A percentile compares a stretch with the other conserved stretches of the same genome.
These are phyloP conservation scores for Catagonus wagneri DNA, from an alignment of 2,113 vertebrate genomes.

Conservation along the genomic window DNA sequence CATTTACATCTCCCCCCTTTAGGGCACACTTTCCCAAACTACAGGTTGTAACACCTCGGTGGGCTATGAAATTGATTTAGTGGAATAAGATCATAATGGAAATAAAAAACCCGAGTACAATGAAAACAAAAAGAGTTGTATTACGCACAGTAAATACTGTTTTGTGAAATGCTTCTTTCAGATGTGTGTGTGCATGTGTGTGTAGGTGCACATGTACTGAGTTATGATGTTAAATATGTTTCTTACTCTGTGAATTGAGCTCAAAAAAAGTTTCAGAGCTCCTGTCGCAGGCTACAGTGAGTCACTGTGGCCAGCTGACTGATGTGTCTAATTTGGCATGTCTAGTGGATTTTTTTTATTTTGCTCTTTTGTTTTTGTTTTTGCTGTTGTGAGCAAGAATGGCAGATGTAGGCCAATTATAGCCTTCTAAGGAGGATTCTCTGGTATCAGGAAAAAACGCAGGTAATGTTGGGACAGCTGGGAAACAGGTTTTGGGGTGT, in stretches of 20 bases:
- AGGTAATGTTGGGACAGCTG: not conserved
- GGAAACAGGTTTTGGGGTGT: conserved; percentile 59
- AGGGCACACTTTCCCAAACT: conserved; percentile 20
- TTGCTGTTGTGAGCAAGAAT: conserved; percentile 48
- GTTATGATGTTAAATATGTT: conserved; percentile 28
- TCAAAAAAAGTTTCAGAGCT: conserved; percentile 37
- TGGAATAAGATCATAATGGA: not conserved
- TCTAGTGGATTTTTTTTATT: not conserved
- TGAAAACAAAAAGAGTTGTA: not conserved
- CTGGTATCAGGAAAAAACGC: conserved; percentile 20
- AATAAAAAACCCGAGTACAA: not conserved
- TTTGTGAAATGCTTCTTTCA: conserved; percentile 41
- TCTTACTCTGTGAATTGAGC: conserved; percentile 42
- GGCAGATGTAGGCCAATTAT: conserved; percentile 33
- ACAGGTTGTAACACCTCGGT: not conserved
- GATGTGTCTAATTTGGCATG: conserved; percentile 26
- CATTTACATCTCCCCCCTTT: conserved; percentile 7
- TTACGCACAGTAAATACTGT: conserved; percentile 25
- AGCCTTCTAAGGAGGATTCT: conserved; percentile 48
- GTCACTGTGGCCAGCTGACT: not conserved
- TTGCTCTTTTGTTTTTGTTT: conserved; percentile 17
- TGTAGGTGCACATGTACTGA: not conserved
- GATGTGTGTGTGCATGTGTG: not conserved
- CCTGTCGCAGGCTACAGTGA: not conserved
- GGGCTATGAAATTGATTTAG: conserved; percentile 47